Conservation (phyloP, 2,113 vertebrate species). For the Laticauda laticaudata region DNA sequence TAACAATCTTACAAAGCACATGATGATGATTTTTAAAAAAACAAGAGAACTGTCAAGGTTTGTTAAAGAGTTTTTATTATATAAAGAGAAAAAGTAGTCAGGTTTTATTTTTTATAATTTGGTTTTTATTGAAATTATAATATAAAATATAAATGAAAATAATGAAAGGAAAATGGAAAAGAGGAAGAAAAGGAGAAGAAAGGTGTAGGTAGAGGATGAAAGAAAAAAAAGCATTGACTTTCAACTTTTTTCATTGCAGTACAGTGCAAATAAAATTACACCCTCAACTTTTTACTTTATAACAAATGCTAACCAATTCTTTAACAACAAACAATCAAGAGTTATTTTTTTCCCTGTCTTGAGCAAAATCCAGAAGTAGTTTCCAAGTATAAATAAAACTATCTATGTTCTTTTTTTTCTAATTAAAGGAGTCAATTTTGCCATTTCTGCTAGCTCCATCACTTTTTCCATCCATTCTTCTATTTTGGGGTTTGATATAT, state of each 20-base stretch:
- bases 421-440: neutral
- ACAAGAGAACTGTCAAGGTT: neutral
- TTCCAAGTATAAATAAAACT: neutral
- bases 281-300: neutral
- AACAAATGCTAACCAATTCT: neutral
- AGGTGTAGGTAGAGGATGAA: neutral
- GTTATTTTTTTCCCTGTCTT: neutral
- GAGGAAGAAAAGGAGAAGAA: neutral
- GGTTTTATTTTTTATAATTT: neutral
- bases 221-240: neutral
- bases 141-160: neutral
- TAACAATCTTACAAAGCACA: neutral
- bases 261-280: neutral
- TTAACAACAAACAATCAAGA: neutral
- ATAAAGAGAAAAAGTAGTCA: neutral
- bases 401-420: neutral
- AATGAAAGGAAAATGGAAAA: neutral
- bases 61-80: neutral
- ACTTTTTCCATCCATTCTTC: neutral
- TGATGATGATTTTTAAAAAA: neutral
- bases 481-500: neutral
- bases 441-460: neutral
- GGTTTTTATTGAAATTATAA: neutral
- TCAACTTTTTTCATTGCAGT: neutral
- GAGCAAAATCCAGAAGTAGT: neutral